phyloP scores from a whole-genome alignment of 2,113 vertebrate species.

The Pelmatolapia mariae region DNA sequence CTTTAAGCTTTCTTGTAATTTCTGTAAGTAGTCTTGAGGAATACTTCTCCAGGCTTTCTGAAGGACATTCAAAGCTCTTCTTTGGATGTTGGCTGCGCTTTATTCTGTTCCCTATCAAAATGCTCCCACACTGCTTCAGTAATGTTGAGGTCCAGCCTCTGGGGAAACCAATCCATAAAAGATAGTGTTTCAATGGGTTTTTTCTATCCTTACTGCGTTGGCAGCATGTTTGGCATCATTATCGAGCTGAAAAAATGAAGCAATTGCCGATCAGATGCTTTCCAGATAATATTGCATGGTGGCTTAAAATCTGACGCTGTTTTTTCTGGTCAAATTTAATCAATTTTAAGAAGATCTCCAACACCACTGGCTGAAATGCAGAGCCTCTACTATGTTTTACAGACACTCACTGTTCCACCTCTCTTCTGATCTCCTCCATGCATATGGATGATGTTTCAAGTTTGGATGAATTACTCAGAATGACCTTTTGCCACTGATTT shows the following conservation, averaged over 20 bases:
- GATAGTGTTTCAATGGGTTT: not conserved
- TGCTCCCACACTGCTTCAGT: not conserved
- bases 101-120: not conserved
- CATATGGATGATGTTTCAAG: not conserved
- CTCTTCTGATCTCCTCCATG: not conserved
- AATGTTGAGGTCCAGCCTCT: not conserved
- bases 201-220: not conserved
- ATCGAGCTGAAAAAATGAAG: not conserved
- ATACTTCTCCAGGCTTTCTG: fast-evolving
- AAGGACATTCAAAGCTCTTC: not conserved
- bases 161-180: not conserved
- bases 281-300: not conserved
- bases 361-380: not conserved
- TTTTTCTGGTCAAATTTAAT: not conserved
- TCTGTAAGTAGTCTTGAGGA: not conserved
- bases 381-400: not conserved
- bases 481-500: not conserved
- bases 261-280: not conserved
- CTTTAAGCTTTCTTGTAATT: not conserved
- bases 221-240: not conserved
- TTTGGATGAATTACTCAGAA: not conserved
- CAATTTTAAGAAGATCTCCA: not conserved
- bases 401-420: not conserved
- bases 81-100: fast-evolving
- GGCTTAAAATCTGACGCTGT: fast-evolving